phyloP scores from a whole-genome alignment of 2,797 vertebrate species.

The Sebastes minor region DNA sequence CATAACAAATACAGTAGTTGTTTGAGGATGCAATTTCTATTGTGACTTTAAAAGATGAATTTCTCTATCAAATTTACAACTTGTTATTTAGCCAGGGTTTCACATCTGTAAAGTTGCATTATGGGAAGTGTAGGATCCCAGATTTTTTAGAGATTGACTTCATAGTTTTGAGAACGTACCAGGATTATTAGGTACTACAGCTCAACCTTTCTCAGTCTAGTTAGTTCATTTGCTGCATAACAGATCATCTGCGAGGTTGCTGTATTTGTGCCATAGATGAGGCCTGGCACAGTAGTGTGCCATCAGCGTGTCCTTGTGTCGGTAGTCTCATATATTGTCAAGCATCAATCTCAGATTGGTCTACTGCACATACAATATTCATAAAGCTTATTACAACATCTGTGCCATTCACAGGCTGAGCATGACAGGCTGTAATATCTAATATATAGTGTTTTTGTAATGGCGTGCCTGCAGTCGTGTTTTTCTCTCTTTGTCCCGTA shows the following conservation, averaged over 20 bases:
- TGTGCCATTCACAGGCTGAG: not conserved
- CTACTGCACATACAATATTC: constrained; percentile 31
- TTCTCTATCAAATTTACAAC: not conserved
- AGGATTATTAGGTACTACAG: not conserved
- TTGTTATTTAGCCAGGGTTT: not conserved
- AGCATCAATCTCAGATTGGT: not conserved
- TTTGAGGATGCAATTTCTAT: not conserved
- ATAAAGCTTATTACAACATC: constrained; percentile 18
- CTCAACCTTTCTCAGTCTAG: not conserved
- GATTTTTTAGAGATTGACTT: not conserved
- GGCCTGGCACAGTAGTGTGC: not conserved
- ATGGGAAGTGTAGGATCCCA: not conserved
- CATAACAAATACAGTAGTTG: no score
- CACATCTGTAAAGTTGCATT: not conserved
- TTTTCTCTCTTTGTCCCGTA: not conserved
- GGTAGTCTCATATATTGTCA: not conserved
- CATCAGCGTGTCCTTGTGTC: not conserved
- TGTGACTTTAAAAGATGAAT: not conserved
- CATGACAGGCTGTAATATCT: not conserved
- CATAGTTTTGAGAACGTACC: not conserved
- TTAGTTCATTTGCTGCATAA: not conserved
- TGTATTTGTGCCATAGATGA: not conserved
- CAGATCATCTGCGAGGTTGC: not conserved
- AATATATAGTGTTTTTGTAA: not conserved
- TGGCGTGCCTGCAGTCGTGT: not conserved